A percentile compares a stretch with the other conserved stretches of the same genome.
phyloP scores from a whole-genome alignment of 2,888 invertebrate genomes.

The Phyto melanocephala region DNA sequence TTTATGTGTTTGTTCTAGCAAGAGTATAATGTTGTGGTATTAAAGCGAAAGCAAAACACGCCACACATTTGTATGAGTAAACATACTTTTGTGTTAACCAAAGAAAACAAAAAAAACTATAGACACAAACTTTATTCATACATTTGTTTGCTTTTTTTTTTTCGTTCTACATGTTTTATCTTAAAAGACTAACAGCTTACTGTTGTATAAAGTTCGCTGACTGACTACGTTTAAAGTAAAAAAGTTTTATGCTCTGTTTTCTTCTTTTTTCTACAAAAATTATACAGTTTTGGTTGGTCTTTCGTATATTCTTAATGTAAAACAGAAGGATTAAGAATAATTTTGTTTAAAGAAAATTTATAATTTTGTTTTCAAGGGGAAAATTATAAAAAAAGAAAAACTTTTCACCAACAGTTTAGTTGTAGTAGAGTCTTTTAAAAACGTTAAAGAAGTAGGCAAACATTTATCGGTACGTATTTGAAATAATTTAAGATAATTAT shows the following conservation, averaged over 20 bases:
- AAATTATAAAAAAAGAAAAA: neutral
- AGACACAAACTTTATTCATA: neutral
- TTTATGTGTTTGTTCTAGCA: neutral
- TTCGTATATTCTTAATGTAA: neutral
- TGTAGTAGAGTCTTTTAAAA: no score
- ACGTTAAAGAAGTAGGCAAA: no score
- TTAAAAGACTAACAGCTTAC: neutral
- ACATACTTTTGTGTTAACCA: neutral
- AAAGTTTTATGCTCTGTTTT: neutral
- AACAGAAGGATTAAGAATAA: neutral
- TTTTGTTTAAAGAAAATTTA: no score
- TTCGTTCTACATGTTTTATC: neutral
- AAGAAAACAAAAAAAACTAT: neutral
- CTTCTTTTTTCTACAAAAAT: neutral
- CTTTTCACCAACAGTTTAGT: neutral
- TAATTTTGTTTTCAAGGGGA: no score
- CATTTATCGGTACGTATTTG: no score
- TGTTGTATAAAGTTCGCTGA: neutral
- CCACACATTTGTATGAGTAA: neutral
- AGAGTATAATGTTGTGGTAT: neutral
- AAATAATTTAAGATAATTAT: no score
- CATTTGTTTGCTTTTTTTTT: neutral
- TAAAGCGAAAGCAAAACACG: neutral
- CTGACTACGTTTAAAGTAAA: neutral
- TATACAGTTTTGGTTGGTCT: neutral